Evolutionary conservation across 2,113 vertebrate genomes (phyloP).

Genomic region (Tinamus guttatus): DNA sequence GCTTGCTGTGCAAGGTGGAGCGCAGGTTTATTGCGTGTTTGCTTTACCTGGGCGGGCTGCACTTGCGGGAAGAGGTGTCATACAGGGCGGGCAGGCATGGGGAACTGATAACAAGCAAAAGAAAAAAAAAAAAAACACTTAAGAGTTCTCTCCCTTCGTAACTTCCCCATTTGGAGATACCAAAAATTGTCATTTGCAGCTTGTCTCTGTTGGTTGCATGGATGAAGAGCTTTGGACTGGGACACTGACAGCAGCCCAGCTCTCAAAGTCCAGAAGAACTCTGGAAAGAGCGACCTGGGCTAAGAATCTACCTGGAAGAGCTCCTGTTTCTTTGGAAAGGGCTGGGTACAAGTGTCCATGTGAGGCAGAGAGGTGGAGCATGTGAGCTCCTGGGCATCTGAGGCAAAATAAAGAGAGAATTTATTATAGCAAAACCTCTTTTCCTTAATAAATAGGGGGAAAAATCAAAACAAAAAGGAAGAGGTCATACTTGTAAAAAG

Average conservation of each 20-base stretch:
- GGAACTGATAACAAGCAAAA: too few species aligned
- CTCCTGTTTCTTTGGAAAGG: background rate
- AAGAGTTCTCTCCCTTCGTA: background rate
- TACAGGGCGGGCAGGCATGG: rapidly evolving
- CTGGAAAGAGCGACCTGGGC: background rate
- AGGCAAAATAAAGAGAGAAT: background rate
- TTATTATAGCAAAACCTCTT: background rate
- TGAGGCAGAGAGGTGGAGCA: background rate
- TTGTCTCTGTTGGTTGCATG: background rate
- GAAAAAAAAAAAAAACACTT: background rate
- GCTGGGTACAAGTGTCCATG: background rate
- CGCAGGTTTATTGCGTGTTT: background rate
- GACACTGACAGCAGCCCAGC: background rate
- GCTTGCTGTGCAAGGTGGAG: background rate
- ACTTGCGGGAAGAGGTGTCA: background rate
- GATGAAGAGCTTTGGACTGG: background rate
- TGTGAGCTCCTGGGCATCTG: background rate
- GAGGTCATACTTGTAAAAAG: background rate
- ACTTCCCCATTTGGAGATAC: background rate
- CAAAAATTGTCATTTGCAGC: background rate
- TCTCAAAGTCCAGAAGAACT: background rate
- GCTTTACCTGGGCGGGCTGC: background rate
- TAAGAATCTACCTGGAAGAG: background rate
- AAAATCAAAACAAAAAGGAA: background rate
- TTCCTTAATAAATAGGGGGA: background rate